Evolutionary conservation across 1,140 invertebrate species (phyloP).

Genomic region (Hylaeus anthracinus): DNA sequence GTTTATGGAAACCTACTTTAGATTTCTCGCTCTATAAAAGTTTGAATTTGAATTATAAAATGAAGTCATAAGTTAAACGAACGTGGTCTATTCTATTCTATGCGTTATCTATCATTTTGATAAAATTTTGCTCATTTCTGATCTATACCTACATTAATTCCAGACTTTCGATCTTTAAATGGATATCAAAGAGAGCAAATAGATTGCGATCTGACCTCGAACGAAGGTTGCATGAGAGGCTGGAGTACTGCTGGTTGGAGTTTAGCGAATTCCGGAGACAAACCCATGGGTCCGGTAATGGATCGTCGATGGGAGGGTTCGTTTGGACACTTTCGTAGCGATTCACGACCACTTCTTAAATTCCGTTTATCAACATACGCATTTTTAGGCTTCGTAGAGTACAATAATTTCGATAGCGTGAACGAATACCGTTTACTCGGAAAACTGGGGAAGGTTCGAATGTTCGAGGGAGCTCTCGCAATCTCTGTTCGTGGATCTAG

Average conservation of each 20-base stretch:
- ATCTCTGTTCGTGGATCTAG: constrained; percentile 46
- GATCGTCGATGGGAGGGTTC: constrained; percentile 64
- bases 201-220: constrained; percentile 30
- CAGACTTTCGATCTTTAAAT: not conserved
- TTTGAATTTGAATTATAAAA: no score
- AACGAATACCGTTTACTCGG: not conserved
- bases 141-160: not conserved
- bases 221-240: not conserved
- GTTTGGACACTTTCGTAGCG: not conserved
- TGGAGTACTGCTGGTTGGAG: constrained; percentile 30
- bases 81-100: no score
- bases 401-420: not conserved
- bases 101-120: no score
- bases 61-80: no score
- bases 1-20: no score
- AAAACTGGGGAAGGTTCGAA: not conserved
- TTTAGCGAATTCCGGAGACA: constrained; percentile 17
- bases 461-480: not conserved
- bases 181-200: not conserved
- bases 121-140: no score
- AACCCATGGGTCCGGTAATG: constrained; percentile 48
- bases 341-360: not conserved
- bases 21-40: no score
- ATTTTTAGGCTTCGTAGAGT: constrained; percentile 46
- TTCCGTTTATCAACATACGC: not conserved